These are phyloP conservation scores for Melinaea menophilus DNA, from an alignment of 2,888 invertebrate species.

Conservation along the genomic window DNA sequence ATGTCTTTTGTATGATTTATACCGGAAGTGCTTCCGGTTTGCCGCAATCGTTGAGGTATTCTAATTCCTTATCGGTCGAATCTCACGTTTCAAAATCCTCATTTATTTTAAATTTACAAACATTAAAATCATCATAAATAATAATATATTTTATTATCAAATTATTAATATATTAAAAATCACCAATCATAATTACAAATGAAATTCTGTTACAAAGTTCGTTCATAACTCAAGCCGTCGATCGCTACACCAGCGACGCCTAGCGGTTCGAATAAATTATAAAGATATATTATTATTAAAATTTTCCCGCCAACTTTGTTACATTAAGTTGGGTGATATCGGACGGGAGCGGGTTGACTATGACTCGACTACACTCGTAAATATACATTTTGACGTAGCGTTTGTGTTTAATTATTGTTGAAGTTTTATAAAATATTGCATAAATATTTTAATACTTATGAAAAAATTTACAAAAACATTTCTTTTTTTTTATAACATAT, in stretches of 20 bases:
- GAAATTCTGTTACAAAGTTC: conserved; percentile 27
- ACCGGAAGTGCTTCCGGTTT: conserved; percentile 33
- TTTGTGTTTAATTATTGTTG: conserved; percentile 6
- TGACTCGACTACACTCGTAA: conserved; percentile 29
- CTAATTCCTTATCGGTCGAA: conserved; percentile 21
- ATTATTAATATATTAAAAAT: too few relatives aligned
- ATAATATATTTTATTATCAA: too few relatives aligned
- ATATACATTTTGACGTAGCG: conserved; percentile 25
- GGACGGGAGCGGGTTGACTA: conserved; percentile 28
- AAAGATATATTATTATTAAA: conserved; percentile 77
- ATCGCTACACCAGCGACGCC: conserved; percentile 39
- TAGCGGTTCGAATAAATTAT: conserved; percentile 71
- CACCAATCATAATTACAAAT: not conserved
- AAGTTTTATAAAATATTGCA: conserved; percentile 6
- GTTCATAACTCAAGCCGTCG: conserved; percentile 38
- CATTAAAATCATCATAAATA: not conserved
- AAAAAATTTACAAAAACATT: too few relatives aligned
- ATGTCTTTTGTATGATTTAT: conserved; percentile 32
- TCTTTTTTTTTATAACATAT: too few relatives aligned
- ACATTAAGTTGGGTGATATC: conserved; percentile 53
- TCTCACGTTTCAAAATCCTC: conserved; percentile 27
- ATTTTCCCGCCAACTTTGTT: conserved; percentile 69
- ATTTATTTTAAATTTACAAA: conserved; percentile 4
- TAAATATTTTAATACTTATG: not conserved
- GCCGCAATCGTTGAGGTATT: conserved; percentile 6